phyloP scores from a whole-genome alignment of 1,140 invertebrate genomes.

The Conus ventricosus region DNA sequence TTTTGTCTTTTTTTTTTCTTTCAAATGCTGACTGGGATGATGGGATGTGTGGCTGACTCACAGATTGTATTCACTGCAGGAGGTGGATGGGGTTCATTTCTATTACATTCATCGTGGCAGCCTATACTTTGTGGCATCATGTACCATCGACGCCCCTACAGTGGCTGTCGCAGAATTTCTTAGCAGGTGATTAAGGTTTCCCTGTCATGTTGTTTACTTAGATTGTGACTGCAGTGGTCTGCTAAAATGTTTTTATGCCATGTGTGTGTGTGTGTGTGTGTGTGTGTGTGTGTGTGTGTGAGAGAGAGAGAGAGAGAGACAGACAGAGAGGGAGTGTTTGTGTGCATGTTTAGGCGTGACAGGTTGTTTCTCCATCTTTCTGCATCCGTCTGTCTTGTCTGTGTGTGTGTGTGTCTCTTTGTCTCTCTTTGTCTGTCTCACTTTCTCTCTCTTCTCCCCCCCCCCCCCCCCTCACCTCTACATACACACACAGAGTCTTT shows the following conservation, averaged over 20 bases:
- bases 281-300: background rate
- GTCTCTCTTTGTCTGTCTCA: background rate
- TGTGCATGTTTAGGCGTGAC: background rate
- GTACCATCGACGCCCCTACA: constrained; percentile 49
- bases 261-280: background rate
- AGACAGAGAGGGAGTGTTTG: background rate
- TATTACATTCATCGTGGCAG: constrained; percentile 61
- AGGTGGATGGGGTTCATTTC: constrained; percentile 47
- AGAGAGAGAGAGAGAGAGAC: background rate
- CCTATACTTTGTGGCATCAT: constrained; percentile 62
- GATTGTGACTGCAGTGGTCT: background rate
- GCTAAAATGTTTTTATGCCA: background rate
- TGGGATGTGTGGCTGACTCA: too few species aligned
- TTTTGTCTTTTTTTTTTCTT: too few species aligned
- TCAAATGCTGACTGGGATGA: too few species aligned
- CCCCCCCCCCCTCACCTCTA: too few species aligned
- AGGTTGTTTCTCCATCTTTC: too few species aligned
- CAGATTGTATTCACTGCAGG: constrained; percentile 41
- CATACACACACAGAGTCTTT: too few species aligned
- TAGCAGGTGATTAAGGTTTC: constrained; percentile 50
- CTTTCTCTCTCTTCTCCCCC: too few species aligned
- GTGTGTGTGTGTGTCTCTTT: background rate
- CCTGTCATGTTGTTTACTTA: too few species aligned
- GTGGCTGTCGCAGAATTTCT: constrained; percentile 64
- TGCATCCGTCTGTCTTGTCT: background rate